Conservation (phyloP, 2,797 vertebrate genomes). For the Calcarius lapponicus region DNA sequence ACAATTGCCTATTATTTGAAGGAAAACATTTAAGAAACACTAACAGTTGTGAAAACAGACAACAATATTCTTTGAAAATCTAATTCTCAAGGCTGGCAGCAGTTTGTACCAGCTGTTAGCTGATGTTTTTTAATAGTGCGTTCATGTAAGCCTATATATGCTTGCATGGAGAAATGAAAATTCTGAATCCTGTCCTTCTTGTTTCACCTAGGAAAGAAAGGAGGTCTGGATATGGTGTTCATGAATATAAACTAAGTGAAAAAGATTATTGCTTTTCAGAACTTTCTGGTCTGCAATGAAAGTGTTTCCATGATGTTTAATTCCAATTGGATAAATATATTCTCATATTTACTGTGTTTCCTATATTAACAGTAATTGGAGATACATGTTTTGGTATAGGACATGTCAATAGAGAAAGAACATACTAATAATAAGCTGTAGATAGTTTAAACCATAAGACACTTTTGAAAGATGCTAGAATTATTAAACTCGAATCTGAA, state of each 20-base stretch:
- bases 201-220: not conserved
- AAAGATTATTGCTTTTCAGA: not conserved
- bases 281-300: not conserved
- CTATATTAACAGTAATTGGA: not conserved
- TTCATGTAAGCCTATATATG: not conserved
- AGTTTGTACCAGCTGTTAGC: not conserved
- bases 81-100: not conserved
- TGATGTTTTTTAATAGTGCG: not conserved
- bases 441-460: not conserved
- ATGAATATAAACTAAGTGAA: not conserved
- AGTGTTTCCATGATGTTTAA: not conserved
- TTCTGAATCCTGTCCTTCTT: not conserved
- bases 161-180: not conserved
- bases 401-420: not conserved
- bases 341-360: not conserved
- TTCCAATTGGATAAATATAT: not conserved
- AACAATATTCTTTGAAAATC: not conserved
- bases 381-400: not conserved
- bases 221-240: accelerated
- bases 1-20: not conserved
- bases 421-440: not conserved
- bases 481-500: not conserved
- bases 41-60: not conserved
- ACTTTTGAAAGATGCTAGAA: not conserved
- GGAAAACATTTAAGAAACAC: not conserved